Evolutionary conservation across 2,113 vertebrate genomes (phyloP).

Genomic region (Pelusios castaneus): DNA sequence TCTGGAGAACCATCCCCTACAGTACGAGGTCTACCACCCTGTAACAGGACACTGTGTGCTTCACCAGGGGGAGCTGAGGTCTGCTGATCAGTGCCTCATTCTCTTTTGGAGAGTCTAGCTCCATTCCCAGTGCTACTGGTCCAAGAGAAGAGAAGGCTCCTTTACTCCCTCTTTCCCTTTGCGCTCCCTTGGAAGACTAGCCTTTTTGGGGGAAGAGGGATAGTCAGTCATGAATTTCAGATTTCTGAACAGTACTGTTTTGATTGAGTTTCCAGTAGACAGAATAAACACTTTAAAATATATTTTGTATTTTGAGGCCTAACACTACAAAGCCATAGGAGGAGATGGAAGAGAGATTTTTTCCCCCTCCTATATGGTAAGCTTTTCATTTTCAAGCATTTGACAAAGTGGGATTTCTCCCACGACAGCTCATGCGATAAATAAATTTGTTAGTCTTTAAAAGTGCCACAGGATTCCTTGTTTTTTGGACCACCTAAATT

Average conservation of each 20-base stretch:
- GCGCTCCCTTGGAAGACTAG: background rate
- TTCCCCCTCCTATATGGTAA: too few relatives aligned
- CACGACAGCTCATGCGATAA: too few relatives aligned
- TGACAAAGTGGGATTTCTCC: too few relatives aligned
- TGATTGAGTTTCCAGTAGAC: background rate
- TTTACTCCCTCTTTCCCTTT: background rate
- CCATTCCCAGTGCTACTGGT: accelerated
- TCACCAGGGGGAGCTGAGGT: background rate
- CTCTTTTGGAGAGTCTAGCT: background rate
- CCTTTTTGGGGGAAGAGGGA: background rate
- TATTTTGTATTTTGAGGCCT: background rate
- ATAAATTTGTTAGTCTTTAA: too few relatives aligned
- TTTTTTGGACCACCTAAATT: accelerated
- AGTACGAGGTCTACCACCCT: background rate
- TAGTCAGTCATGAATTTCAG: background rate
- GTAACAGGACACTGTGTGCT: background rate
- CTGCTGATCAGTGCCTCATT: background rate
- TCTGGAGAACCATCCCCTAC: background rate
- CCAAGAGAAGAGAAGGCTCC: background rate
- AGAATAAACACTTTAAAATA: background rate
- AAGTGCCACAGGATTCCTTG: too few relatives aligned
- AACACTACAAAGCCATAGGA: background rate
- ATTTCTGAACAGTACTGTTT: background rate
- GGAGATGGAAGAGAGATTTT: background rate
- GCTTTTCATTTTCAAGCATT: too few relatives aligned